phyloP scores from a whole-genome alignment of 2,113 vertebrate species.

The Labrus mixtus region DNA sequence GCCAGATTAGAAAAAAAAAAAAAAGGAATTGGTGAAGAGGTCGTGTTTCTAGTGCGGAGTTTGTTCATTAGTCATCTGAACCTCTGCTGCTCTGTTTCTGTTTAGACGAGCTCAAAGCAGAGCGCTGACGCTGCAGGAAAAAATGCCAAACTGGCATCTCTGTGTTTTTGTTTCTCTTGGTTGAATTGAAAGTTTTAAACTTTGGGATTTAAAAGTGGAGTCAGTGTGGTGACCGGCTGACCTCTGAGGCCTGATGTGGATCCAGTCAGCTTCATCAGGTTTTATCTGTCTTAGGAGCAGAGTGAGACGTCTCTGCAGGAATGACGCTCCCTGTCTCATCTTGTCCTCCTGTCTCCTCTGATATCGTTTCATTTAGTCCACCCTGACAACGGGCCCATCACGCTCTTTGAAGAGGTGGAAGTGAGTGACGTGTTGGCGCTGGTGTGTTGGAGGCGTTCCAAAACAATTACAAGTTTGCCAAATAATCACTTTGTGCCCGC shows the following conservation, averaged over 20 bases:
- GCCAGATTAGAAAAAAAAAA: neutral
- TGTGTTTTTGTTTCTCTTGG: conserved; percentile 6
- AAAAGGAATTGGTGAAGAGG: conserved; percentile 12
- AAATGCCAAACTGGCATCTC: conserved; percentile 8
- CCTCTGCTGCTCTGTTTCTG: conserved; percentile 25
- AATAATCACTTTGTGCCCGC: conserved; percentile 20
- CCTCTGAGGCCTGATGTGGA: neutral
- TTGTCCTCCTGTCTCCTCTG: conserved; percentile 31
- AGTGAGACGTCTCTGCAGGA: conserved; percentile 31
- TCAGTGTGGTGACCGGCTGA: neutral
- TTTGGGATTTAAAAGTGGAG: neutral
- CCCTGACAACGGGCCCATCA: conserved; percentile 17
- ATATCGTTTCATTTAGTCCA: conserved; percentile 11
- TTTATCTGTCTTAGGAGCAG: too few species aligned
- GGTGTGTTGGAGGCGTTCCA: conserved; percentile 21
- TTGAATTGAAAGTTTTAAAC: neutral
- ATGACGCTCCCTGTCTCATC: conserved; percentile 52
- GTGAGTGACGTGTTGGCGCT: conserved; percentile 26
- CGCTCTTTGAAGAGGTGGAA: conserved; percentile 18
- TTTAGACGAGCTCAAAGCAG: neutral
- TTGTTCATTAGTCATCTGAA: conserved; percentile 22
- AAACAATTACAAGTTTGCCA: conserved; percentile 49
- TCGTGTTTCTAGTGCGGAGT: neutral
- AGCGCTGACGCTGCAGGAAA: conserved; percentile 23
- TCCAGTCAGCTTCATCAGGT: too few species aligned